Percentiles rank a stretch among this genome's conserved stretches.
These are phyloP conservation scores for Xestobium rufovillosum DNA, from an alignment of 2,888 invertebrate species.

Conservation along the genomic window DNA sequence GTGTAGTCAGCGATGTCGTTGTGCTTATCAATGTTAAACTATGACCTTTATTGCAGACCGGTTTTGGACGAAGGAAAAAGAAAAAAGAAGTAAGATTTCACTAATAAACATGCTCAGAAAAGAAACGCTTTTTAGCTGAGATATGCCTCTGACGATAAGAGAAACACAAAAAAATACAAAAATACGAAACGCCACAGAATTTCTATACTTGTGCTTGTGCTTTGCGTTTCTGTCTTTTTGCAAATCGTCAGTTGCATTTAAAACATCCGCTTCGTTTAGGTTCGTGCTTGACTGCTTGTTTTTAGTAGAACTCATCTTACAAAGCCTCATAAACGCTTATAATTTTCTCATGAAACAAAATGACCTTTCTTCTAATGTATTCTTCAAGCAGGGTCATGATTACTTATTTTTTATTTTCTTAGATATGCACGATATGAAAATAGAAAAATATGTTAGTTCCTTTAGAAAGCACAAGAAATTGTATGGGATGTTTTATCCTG, in stretches of 20 bases:
- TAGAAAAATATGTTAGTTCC: too few relatives aligned
- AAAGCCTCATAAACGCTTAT: not conserved
- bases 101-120: slow-evolving; percentile 39
- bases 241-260: slow-evolving; percentile 37
- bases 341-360: not conserved
- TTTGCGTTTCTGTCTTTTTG: slow-evolving; percentile 6
- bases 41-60: slow-evolving; percentile 64
- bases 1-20: slow-evolving; percentile 18
- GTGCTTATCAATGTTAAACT: slow-evolving; percentile 45
- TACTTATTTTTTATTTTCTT: too few relatives aligned
- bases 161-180: too few relatives aligned
- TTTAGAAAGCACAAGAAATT: too few relatives aligned
- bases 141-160: slow-evolving; percentile 40
- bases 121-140: slow-evolving; percentile 40
- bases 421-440: too few relatives aligned
- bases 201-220: not conserved
- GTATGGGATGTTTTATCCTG: too few relatives aligned
- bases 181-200: too few relatives aligned
- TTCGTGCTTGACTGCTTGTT: slow-evolving; percentile 26
- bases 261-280: slow-evolving; percentile 24
- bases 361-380: too few relatives aligned
- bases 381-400: too few relatives aligned
- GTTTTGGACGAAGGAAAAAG: slow-evolving; percentile 96
- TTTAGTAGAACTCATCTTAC: not conserved
- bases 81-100: slow-evolving; percentile 94